Evolutionary conservation across 2,113 vertebrate species (phyloP), one percentile per base, ranked within the genome.

Genomic region (Gymnogyps californianus): DNA sequence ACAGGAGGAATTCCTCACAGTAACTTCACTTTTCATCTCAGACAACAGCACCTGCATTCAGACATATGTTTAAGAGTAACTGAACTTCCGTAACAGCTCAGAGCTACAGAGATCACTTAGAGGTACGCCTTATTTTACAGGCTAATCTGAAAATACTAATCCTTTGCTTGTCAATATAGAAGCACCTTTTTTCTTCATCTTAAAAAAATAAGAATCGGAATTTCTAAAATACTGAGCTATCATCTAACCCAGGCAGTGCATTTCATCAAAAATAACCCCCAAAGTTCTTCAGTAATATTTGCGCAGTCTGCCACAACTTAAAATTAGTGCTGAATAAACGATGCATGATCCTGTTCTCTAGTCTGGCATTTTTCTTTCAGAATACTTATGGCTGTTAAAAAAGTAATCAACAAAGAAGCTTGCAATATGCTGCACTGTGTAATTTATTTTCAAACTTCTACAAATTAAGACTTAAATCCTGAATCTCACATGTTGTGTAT

Each of bases 391-490:
- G 55, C 44, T 97, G 84, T 95, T 61, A 16, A 57, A 90, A 79
- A 74, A 75, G 54, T n/a, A 75, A 69, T 55, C 24, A 64, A 32
- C 47, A n/a, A 74, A 91, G 59, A 9, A 94, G 87, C 52, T 57
- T 93, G 83, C 82, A 96, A 62, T 90, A 94, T 94, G 89, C 81
- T 74, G 16, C 55, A 47, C 58, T 3, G 3, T 61, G 62, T 57
- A 75, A 94, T 82, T 97, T 83, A 78, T 93, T 94, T 94, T 51
- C 81, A 88, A 87, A 66, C 58, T 76, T 51, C 78, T 71, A 90
- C 89, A 91, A 93, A 97, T 87, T 65, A 95, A 91, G 94, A 54
- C 58, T 80, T 78, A 52, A 92, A 87, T n/a, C 28, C 66, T n/a
- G 36, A 61, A 85, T 91, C 62, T 89, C 89, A 83, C 52, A 94